Evolutionary conservation across 2,113 vertebrate genomes (phyloP).

Genomic region (Neomonachus schauinslandi): DNA sequence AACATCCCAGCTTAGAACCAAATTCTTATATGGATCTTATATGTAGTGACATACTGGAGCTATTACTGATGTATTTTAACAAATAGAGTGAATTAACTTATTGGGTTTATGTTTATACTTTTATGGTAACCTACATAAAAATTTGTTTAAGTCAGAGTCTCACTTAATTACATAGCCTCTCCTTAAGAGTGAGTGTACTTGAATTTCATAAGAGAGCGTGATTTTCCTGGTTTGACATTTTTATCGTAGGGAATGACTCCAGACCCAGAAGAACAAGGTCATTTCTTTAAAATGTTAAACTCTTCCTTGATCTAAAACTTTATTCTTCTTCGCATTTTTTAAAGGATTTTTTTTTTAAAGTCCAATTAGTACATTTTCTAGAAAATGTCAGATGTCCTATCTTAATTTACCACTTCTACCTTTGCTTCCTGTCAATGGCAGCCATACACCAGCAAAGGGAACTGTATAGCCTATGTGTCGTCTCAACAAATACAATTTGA

Average conservation of each 20-base stretch:
- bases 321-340: background rate
- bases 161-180: background rate
- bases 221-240: conserved; percentile 44
- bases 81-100: background rate
- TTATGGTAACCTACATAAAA: background rate
- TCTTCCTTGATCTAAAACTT: conserved; percentile 13
- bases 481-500: background rate
- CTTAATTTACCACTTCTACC: background rate
- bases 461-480: background rate
- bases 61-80: background rate
- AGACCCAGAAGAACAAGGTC: background rate
- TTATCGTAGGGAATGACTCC: background rate
- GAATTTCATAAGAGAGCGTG: background rate
- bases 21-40: background rate
- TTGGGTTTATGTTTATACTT: background rate
- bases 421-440: background rate
- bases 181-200: background rate
- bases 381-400: background rate
- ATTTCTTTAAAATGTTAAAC: conserved; percentile 2
- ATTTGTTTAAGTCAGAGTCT: background rate
- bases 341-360: background rate
- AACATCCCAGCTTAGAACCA: background rate
- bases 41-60: background rate
- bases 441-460: background rate
- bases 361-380: background rate